Evolutionary conservation across 2,888 invertebrate species (phyloP).

Genomic region (Phymatocera aterrima): DNA sequence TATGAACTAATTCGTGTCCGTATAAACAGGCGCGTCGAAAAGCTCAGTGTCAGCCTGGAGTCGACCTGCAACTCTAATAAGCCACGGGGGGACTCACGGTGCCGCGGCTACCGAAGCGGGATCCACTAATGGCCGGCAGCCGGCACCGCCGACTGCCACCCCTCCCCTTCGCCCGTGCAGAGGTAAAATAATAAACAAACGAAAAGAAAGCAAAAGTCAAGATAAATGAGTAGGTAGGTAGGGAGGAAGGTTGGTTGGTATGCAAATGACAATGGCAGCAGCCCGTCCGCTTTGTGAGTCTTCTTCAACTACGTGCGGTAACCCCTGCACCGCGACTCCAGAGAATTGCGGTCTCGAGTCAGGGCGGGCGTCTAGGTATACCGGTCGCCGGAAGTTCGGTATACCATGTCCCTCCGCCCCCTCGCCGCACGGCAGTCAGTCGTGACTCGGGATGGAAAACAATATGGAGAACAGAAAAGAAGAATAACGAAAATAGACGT

Average conservation of each 20-base stretch:
- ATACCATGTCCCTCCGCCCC: background rate
- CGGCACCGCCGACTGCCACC: background rate
- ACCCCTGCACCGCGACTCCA: background rate
- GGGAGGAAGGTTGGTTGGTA: no score
- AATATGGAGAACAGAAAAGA: no score
- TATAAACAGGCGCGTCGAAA: background rate
- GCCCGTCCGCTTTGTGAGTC: no score
- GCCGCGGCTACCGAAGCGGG: conserved; percentile 31
- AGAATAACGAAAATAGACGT: no score
- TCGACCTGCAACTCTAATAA: conserved; percentile 15
- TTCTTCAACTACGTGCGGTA: background rate
- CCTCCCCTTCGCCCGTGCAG: background rate
- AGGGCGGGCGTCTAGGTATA: background rate
- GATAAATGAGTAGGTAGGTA: no score
- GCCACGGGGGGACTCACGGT: conserved; percentile 26
- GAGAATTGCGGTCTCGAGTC: background rate
- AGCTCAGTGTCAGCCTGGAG: background rate
- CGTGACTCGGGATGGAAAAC: background rate
- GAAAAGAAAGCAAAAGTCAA: background rate
- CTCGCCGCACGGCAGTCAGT: background rate
- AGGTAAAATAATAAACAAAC: background rate
- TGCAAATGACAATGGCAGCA: no score
- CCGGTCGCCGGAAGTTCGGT: background rate
- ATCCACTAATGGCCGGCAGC: conserved; percentile 14
- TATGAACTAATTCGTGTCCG: no score